Base-by-base conservation (phyloP, 2,888 invertebrate species). In the Lypha dubia region DNA sequence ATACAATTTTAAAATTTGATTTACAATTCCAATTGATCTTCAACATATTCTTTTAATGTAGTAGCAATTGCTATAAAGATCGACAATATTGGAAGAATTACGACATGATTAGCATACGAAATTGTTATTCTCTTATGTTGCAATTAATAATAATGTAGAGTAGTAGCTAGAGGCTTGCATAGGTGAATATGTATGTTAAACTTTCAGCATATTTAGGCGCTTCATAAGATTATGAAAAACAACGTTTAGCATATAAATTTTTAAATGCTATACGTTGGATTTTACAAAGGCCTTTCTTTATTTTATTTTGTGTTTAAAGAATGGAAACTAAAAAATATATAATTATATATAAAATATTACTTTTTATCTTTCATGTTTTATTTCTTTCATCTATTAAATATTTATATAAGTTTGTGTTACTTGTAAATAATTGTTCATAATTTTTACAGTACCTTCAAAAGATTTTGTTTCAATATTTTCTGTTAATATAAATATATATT, bases 361-460 rank as follows among this genome's bases (percentile, higher is more conserved):
- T n/a, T 67, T 74, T 74, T 17, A 22, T 71, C 51, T 82, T 73
- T 62, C 20, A 49, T 41, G 15, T 60, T n/a, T 44, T 41, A 1
- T 71, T 70, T 32, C 67, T 11, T 73, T 68, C 4, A 63, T 44
- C 60, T 75, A 81, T 22, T 63, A 53, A 68, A 41, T 65, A 68
- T 73, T 41, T 70, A 56, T 56, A 28, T 70, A 17, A 3, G 41
- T 85, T 71, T 82, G 63, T 75, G 68, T 62, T 32, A 68, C 46
- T 53, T 80, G 75, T 83, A 83, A 79, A 86, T 86, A 86, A 84
- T 76, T 84, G 84, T 82, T 82, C 68, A 80, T 82, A 76, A 67
- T 68, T 79, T 49, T 83, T 84, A 80, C 80, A 80, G 62, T 84
- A 77, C 73, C 60, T 68, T 65, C 73, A 51, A 32, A 62, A 49